Evolutionary conservation across 2,888 invertebrate genomes (phyloP), one percentile per base, ranked within the genome.

Genomic region (Meta bourneti): DNA sequence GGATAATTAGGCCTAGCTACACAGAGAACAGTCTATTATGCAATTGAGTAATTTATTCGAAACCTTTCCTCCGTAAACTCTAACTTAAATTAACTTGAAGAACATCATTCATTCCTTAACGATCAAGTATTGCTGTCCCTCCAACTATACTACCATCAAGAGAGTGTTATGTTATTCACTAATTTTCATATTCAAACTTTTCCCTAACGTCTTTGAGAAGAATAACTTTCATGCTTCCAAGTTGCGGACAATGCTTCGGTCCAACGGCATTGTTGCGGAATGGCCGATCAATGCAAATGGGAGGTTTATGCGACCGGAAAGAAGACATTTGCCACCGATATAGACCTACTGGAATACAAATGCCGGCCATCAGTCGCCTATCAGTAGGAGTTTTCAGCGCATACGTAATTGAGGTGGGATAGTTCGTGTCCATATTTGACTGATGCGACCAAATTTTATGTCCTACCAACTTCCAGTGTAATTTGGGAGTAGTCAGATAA

Each of bases 261-360:
- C 84, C 71, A 49, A 82, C 48, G 11, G 20, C 51, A 19, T 61
- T 19, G 51, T 51, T 51, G 19, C 20, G 51, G 51, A 82, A 48
- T 72, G 82, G 52, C 51, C 70, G 70, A 89, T 89, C 89, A 89
- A 89, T 81, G 89, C 82, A 89, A 89, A 89, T 89, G 89, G 89
- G 69, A 81, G 61, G 54, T 80, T 82, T 34, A 74, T 20, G 9
- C 74, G 13, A 74, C 74, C 48, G n/a, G 74, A 74, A 74, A 74
- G 74, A 74, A 74, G 20, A 74, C 61, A 61, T 61, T 61, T 61
- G 61, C 61, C 7, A 61, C 61, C 13, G 71, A 19, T 16, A 82
- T 71, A 71, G 71, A 51, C 69, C 51, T 51, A 16, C 51, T 75
- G 20, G 83, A 72, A 72, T 83, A 74, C 71, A 61, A 75, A 77